Base-by-base conservation (phyloP, 1,140 invertebrate species). In the Aphelinus certus region DNA sequence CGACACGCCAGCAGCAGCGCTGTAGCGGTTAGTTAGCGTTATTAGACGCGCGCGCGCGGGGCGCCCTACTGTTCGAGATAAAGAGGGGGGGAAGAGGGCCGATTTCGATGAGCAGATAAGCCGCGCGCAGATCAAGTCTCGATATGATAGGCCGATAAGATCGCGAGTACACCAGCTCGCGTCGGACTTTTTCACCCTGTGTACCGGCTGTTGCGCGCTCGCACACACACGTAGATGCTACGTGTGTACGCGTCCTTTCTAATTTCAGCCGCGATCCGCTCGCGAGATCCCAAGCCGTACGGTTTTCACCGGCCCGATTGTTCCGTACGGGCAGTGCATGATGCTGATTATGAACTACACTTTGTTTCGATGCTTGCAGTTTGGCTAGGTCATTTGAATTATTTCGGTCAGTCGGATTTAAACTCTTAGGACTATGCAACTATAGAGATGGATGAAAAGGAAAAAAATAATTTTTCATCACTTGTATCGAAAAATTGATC, bases 61-160 rank as follows among this genome's bases (percentile, higher is more conserved):
- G 68, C 68, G 2, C 26, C 68, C 68, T 49, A 7, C 68, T 70
- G 68, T 45, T 60, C 3, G 7, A 51, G 5, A 45, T 1, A 67
- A 1, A 67, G 26, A 67, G 42, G 42, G 1, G 53, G 7, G 58
- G 45, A 5, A 7, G 62, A 42, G 3, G 3, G 26, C 5, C 42
- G 58, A 42, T 61, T 26, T 9, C n/a, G 5, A 61, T 61, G 1
- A 42, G 26, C 26, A 26, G 26, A 26, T 26, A 26, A 26, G 26
- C 26, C 26, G 26, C 26, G 26, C 26, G 26, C 26, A 81, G 78
- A 79, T 79, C 74, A 79, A 74, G 78, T 26, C 56, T 76, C 66
- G 66, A 68, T 58, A 68, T 68, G 49, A 55, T 55, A 53, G 47
- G 48, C 47, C 26, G 63, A 65, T 49, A 65, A 55, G 7, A 60